Base-by-base conservation (phyloP, 2,113 vertebrate genomes). In the Chlamydotis undulata region DNA sequence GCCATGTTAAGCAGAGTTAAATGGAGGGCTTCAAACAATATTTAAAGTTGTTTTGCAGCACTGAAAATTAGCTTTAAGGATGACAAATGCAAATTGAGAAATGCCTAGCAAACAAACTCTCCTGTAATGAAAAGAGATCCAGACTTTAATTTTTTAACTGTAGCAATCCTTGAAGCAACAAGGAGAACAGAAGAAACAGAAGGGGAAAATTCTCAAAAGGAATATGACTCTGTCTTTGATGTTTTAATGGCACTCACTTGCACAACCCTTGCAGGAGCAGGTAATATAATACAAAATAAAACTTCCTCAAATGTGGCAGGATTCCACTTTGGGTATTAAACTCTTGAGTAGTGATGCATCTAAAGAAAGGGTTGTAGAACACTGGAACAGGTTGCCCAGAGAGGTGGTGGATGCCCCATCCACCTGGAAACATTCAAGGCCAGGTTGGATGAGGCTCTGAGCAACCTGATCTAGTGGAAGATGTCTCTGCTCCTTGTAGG, bases 1-100 rank as follows among this genome's bases (percentile, higher is more conserved):
- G 49, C 81, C 83, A 71, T 83, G 85, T 96, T 95, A 92, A 96
- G 83, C 97, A 94, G 89, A 94, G 77, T 96, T 97, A 94, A 97
- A 49, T 94, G 83, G 79, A 89, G 91, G 74, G 80, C 94, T 97
- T 97, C 94, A 96, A 95, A 98, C 78, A 97, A 84, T 92, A 96
- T 97, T 97, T 97, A 69, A 96, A 97, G 97, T 95, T 97, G 95
- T 94, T 97, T 96, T 96, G 93, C 89, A 84, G 89, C 87, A 93
- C 89, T 90, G 92, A 96, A 98, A 97, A 96, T 97, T 96, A 97
- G 96, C 97, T 98, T 97, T 96, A 97, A 97, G 97, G 97, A 96
- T 97, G 92, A 97, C 68, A 98, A 98, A 97, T 97, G 94, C 68
- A 94, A 97, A 96, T 93, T 92, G 88, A 96, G 95, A 96, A 96